Conservation (phyloP, 2,797 vertebrate species). For the Mus caroli region DNA sequence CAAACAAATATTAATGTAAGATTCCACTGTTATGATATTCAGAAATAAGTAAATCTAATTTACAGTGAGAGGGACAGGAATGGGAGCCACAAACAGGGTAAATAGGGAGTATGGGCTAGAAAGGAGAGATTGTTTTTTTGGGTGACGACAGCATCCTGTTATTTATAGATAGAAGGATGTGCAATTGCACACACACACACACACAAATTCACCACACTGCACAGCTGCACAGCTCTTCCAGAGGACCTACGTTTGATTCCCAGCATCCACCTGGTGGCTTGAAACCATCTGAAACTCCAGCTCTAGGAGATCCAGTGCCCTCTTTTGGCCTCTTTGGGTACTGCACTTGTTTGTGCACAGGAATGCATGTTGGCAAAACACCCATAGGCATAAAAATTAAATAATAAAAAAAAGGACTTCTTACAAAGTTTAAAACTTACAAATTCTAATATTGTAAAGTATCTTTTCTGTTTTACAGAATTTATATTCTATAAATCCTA, state of each 20-base stretch:
- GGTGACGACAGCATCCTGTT: neutral
- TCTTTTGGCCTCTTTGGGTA: neutral
- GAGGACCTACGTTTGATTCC: neutral
- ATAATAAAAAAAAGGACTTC: neutral
- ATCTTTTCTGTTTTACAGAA: neutral
- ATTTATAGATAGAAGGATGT: neutral
- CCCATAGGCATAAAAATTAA: neutral
- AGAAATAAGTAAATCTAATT: constrained; percentile 1
- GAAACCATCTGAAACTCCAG: neutral
- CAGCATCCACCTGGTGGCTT: neutral
- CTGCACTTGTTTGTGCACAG: neutral
- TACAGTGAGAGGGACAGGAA: neutral
- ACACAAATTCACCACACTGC: neutral
- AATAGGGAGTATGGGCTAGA: neutral
- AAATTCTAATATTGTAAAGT: neutral
- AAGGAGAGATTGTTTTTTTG: neutral
- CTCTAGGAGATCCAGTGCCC: neutral
- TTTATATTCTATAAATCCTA: neutral
- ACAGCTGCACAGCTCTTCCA: neutral
- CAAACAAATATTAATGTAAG: neutral
- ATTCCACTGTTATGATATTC: constrained; percentile 16
- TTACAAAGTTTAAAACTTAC: constrained; percentile 17
- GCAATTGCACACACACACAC: neutral
- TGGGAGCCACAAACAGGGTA: neutral
- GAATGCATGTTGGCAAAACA: too few relatives aligned